Conservation (phyloP, 2,888 invertebrate species). For the Drosophila stalkeri region DNA sequence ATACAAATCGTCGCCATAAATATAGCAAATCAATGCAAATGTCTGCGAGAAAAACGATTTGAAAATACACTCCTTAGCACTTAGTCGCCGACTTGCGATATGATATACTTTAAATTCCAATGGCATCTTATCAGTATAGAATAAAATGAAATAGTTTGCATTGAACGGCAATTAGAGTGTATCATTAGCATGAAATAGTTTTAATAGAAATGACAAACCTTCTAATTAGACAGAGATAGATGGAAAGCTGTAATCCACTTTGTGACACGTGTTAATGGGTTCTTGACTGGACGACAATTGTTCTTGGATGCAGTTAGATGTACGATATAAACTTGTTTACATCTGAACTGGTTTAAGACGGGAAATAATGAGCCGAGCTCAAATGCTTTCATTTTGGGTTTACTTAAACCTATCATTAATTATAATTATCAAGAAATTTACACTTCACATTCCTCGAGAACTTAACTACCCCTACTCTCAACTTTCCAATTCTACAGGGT, state of each 20-base stretch:
- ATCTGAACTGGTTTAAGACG: neutral
- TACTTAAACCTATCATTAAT: neutral
- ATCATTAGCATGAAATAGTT: neutral
- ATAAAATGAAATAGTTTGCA: neutral
- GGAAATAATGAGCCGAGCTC: neutral
- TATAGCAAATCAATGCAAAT: constrained; percentile 29
- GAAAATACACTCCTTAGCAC: constrained; percentile 7
- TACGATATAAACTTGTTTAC: neutral
- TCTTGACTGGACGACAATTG: neutral
- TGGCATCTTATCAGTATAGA: neutral
- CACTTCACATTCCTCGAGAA: neutral
- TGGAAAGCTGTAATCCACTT: neutral
- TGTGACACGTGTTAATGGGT: neutral
- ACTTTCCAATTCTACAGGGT: neutral
- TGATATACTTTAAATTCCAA: constrained; percentile 13
- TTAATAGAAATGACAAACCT: neutral
- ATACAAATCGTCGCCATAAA: constrained; percentile 30
- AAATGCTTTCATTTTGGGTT: neutral
- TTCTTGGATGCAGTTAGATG: neutral
- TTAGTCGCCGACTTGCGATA: neutral
- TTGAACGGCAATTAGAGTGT: neutral
- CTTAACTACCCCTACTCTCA: neutral
- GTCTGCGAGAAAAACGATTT: neutral
- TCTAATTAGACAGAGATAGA: neutral
- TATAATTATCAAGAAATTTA: neutral